A percentile compares a stretch with the other conserved stretches of the same genome.
phyloP scores from a whole-genome alignment of 2,113 vertebrate species.

The Pelobates fuscus region DNA sequence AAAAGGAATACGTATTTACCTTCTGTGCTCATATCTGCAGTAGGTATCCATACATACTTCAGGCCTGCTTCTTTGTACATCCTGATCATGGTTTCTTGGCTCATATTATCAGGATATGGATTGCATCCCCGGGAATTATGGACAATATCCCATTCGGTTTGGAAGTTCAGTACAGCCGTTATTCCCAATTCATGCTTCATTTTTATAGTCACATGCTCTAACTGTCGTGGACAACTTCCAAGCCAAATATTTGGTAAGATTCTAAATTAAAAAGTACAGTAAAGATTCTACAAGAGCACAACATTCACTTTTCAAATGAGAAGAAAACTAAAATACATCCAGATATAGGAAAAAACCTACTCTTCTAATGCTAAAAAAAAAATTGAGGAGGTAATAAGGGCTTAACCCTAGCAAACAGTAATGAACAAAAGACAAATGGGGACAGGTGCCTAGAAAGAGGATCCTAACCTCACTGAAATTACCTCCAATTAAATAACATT shows the following conservation, averaged over 20 bases:
- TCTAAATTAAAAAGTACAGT: slow-evolving; percentile 65
- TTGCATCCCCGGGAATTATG: slow-evolving; percentile 91
- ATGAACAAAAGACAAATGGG: no score
- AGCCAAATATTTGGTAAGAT: slow-evolving; percentile 91
- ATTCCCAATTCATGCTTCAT: slow-evolving; percentile 89
- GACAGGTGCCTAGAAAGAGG: no score
- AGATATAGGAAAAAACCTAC: no score
- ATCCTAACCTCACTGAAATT: no score
- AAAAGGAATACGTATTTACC: slow-evolving; percentile 65
- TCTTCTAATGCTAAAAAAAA: no score
- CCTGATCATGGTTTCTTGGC: slow-evolving; percentile 80
- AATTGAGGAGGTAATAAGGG: no score
- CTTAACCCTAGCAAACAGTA: no score
- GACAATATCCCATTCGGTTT: slow-evolving; percentile 87
- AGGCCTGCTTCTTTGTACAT: slow-evolving; percentile 87
- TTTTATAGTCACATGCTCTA: slow-evolving; percentile 90
- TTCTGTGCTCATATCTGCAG: slow-evolving; percentile 95
- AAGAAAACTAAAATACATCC: no score
- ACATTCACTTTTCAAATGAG: no score
- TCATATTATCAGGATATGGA: slow-evolving; percentile 80
- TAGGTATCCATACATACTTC: slow-evolving; percentile 92
- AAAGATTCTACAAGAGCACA: background rate
- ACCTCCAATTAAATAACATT: no score
- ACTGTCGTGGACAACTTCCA: slow-evolving; percentile 91
- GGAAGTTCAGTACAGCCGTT: slow-evolving; percentile 95